Base-by-base conservation (phyloP, 2,797 vertebrate species). In the Anolis apletophallus region DNA sequence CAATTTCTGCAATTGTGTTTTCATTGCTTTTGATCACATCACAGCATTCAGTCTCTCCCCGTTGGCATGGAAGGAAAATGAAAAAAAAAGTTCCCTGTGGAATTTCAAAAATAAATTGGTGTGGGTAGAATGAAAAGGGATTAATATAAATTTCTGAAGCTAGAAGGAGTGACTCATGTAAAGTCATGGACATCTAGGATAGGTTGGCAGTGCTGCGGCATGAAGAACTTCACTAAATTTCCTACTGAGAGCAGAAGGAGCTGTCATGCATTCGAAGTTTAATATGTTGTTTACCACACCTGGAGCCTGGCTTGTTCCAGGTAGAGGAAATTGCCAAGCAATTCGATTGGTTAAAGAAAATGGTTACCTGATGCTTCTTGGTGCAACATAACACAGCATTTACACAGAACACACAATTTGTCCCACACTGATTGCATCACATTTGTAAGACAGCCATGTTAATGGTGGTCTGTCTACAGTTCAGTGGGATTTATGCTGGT, bases 1-100 rank as follows among this genome's bases (percentile, higher is more conserved):
- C 82, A 73, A 16, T 29, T 83, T 86, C 86, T 69, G 13, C n/a
- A 67, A 52, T 52, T 75, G 57, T 34, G 26, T 67, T 76, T 76
- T 26, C 64, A 34, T 52, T 75, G 73, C 83, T 76, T 84, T 67
- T 84, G 57, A 84, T 86, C 85, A 23, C 79, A 26, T 76, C 81
- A 73, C 83, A 81, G 74, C 74, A 0, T 80, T 85, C 8, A 77
- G 46, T 26, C 64, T 5, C 74, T 64, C 2, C 74, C 0, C 75
- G 9, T 52, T 73, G 81, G 0, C 2, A 87, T 0, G 64, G 9
- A 54, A 0, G 55, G 16, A 36, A 85, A 78, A 14, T 54, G 13
- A 40, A 46, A 23, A 12, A 26, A 26, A 8, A 64, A 64, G 36
- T 23, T 73, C 36, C 11, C 71, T 40, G 71, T 26, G 36, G 36